Evolutionary conservation across 2,113 vertebrate genomes (phyloP).

Genomic region (Diadophis punctatus): DNA sequence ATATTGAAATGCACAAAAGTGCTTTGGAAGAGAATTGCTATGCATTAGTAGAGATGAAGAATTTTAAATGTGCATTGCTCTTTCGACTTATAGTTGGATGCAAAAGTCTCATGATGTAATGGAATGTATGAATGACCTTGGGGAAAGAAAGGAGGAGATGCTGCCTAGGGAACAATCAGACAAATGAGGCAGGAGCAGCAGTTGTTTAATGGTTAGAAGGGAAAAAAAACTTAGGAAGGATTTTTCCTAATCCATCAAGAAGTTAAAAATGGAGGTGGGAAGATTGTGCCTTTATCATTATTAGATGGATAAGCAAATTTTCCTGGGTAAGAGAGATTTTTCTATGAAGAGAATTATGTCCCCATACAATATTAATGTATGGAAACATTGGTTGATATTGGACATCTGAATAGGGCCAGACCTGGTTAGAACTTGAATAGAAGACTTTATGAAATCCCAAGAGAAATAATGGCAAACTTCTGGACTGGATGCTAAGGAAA

Average conservation of each 20-base stretch:
- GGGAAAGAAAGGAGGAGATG: not conserved
- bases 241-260: not conserved
- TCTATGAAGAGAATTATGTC: not conserved
- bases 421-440: not conserved
- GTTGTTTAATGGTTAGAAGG: not conserved
- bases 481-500: not conserved
- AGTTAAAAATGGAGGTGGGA: not conserved
- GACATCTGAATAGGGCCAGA: not conserved
- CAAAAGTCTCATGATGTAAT: not conserved
- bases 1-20: not conserved
- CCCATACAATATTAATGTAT: not conserved
- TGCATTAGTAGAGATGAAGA: not conserved
- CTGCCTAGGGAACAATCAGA: not conserved
- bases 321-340: not conserved
- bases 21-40: slow-evolving; percentile 7
- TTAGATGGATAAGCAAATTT: not conserved
- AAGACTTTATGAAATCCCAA: not conserved
- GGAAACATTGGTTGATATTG: not conserved
- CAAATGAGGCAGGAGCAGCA: not conserved
- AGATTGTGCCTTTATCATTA: not conserved
- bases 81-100: slow-evolving; percentile 28
- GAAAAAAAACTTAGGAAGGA: not conserved
- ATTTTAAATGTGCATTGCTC: not conserved
- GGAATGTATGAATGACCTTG: not conserved
- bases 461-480: not conserved